A percentile compares a stretch with the other conserved stretches of the same genome.
phyloP scores from a whole-genome alignment of 2,113 vertebrate genomes.

The Urocynchramus pylzowi region DNA sequence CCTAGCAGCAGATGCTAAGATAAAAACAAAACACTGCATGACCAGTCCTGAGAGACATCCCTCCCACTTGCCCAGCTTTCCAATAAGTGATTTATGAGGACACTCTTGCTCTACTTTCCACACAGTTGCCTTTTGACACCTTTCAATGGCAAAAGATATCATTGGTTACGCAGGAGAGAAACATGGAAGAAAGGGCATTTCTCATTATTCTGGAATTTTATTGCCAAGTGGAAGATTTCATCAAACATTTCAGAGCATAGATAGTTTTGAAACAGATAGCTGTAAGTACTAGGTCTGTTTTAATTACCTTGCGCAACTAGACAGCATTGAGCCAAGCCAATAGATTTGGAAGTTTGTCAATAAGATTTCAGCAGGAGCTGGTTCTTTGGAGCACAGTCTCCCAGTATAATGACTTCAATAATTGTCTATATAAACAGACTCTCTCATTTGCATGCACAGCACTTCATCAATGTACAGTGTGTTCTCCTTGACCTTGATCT shows the following conservation, averaged over 20 bases:
- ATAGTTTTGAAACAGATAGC: not conserved
- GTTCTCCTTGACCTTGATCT: constrained; percentile 81
- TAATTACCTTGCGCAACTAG: not conserved
- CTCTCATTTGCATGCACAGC: constrained; percentile 80
- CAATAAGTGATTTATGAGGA: not conserved
- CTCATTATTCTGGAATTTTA: not conserved
- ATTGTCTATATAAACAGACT: constrained; percentile 70
- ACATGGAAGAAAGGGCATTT: not conserved
- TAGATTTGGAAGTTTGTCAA: not conserved
- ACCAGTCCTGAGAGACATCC: not conserved
- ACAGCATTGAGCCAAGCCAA: not conserved
- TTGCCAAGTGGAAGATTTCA: not conserved
- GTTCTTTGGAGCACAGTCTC: not conserved
- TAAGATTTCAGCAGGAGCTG: not conserved
- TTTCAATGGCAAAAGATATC: not conserved
- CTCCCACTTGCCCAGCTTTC: not conserved
- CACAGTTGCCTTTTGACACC: not conserved
- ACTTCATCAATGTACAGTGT: constrained; percentile 90
- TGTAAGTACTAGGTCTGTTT: not conserved
- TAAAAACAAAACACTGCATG: not conserved
- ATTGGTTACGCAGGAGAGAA: not conserved
- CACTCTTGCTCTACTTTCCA: not conserved
- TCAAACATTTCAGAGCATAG: not conserved
- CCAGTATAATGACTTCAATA: constrained; percentile 61
- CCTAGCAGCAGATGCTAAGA: not conserved